Conservation (phyloP, 2,797 vertebrate species). For the Buceros bicornis region DNA sequence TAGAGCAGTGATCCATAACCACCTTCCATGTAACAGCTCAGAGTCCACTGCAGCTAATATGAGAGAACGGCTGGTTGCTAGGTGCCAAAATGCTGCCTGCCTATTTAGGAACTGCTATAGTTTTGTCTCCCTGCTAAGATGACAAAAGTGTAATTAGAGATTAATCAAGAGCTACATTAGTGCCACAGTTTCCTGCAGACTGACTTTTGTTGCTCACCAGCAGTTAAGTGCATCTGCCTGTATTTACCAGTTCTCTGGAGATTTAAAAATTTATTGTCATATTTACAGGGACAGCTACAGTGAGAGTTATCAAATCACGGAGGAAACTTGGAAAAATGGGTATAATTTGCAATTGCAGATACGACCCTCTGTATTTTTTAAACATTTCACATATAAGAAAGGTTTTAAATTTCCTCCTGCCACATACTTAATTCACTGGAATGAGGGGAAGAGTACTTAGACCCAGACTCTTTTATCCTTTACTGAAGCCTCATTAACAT, state of each 20-base stretch:
- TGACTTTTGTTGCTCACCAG: conserved; percentile 85
- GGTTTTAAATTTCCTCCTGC: neutral
- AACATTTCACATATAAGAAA: conserved; percentile 15
- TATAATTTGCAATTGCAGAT: conserved; percentile 67
- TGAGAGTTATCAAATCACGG: conserved; percentile 74
- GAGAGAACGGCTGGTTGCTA: conserved; percentile 87
- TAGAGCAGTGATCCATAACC: conserved; percentile 87
- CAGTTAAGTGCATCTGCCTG: conserved; percentile 85
- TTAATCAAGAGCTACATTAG: conserved; percentile 91
- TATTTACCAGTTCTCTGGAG: conserved; percentile 83
- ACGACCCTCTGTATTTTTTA: conserved; percentile 48
- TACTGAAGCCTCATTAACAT: neutral
- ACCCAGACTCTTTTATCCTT: neutral
- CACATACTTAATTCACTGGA: neutral
- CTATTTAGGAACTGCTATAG: conserved; percentile 89
- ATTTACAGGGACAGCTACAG: conserved; percentile 77
- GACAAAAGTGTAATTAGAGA: conserved; percentile 93
- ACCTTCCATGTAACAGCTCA: conserved; percentile 82
- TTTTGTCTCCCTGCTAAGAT: conserved; percentile 90
- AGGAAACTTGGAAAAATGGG: conserved; percentile 74
- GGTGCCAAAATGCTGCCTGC: conserved; percentile 87
- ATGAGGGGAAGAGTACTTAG: neutral
- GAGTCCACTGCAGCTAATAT: conserved; percentile 82
- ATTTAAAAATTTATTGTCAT: conserved; percentile 85
- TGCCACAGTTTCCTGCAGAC: conserved; percentile 81